These are phyloP conservation scores for Brotula barbata DNA, from an alignment of 2,797 vertebrate species.

Conservation along the genomic window DNA sequence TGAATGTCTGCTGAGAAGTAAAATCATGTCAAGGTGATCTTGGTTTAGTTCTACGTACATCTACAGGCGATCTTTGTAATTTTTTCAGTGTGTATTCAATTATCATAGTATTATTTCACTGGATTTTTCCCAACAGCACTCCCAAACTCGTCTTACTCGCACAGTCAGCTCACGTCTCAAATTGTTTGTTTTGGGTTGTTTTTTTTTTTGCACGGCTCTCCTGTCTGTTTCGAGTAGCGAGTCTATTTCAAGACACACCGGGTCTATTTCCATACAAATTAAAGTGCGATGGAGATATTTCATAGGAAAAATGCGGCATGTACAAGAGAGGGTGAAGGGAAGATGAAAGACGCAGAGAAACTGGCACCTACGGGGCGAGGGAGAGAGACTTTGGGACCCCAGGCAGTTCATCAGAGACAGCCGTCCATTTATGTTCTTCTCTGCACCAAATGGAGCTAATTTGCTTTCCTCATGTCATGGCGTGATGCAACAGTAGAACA, in stretches of 20 bases:
- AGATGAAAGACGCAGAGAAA: slow-evolving; percentile 33
- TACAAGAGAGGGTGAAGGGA: slow-evolving; percentile 4
- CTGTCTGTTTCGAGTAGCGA: slow-evolving; percentile 20
- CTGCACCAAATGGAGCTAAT: slow-evolving; percentile 58
- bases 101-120: slow-evolving; percentile 28
- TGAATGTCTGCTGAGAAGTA: slow-evolving; percentile 26
- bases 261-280: slow-evolving; percentile 64
- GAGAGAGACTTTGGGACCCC: slow-evolving; percentile 22
- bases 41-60: slow-evolving; percentile 19
- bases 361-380: slow-evolving; percentile 23
- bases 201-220: slow-evolving; percentile 33
- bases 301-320: slow-evolving; percentile 28
- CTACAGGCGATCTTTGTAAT: slow-evolving; percentile 23
- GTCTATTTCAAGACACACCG: slow-evolving; percentile 41
- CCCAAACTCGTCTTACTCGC: slow-evolving; percentile 36
- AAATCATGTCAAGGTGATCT: slow-evolving; percentile 60
- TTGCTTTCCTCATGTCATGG: too few relatives aligned
- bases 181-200: too few relatives aligned
- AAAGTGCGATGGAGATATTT: slow-evolving; percentile 37
- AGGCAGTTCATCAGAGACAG: slow-evolving; percentile 61
- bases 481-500: slow-evolving; percentile 57
- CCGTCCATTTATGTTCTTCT: slow-evolving; percentile 62
- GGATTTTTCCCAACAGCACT: slow-evolving; percentile 6
- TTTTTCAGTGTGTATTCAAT: slow-evolving; percentile 31
- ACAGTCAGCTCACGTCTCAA: slow-evolving; percentile 47